Evolutionary conservation across 2,888 invertebrate species (phyloP).

Genomic region (Nemotelus nigrinus): DNA sequence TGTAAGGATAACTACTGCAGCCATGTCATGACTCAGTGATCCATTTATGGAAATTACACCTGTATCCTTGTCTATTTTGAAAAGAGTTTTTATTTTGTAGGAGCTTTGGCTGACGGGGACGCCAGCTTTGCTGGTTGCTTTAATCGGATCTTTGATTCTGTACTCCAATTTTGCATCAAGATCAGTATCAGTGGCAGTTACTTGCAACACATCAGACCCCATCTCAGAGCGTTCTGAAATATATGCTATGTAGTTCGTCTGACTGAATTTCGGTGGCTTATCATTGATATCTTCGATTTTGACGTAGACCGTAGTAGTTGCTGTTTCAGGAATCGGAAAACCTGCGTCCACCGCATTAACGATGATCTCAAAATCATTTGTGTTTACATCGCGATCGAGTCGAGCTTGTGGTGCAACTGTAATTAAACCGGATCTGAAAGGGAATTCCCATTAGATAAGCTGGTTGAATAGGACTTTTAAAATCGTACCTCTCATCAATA

Average conservation of each 20-base stretch:
- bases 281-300: slow-evolving; percentile 82
- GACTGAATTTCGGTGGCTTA: slow-evolving; percentile 80
- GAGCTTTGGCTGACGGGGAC: slow-evolving; percentile 71
- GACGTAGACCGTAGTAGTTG: slow-evolving; percentile 78
- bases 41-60: slow-evolving; percentile 76
- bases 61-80: slow-evolving; percentile 74
- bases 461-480: background rate
- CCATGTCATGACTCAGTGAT: slow-evolving; percentile 76
- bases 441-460: background rate
- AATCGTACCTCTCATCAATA: slow-evolving; percentile 74
- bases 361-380: slow-evolving; percentile 75
- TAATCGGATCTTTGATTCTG: slow-evolving; percentile 73
- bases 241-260: slow-evolving; percentile 72
- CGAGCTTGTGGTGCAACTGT: slow-evolving; percentile 78
- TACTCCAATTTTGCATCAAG: slow-evolving; percentile 75
- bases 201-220: slow-evolving; percentile 72
- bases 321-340: slow-evolving; percentile 78
- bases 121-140: slow-evolving; percentile 79
- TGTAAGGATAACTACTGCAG: slow-evolving; percentile 78
- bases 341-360: slow-evolving; percentile 82
- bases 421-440: slow-evolving; percentile 70
- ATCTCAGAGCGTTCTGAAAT: slow-evolving; percentile 75
- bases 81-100: slow-evolving; percentile 74
- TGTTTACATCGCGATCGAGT: slow-evolving; percentile 75
- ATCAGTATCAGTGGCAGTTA: slow-evolving; percentile 78